Base-by-base conservation (phyloP, 2,113 vertebrate genomes). In the Spea multiplicata region DNA sequence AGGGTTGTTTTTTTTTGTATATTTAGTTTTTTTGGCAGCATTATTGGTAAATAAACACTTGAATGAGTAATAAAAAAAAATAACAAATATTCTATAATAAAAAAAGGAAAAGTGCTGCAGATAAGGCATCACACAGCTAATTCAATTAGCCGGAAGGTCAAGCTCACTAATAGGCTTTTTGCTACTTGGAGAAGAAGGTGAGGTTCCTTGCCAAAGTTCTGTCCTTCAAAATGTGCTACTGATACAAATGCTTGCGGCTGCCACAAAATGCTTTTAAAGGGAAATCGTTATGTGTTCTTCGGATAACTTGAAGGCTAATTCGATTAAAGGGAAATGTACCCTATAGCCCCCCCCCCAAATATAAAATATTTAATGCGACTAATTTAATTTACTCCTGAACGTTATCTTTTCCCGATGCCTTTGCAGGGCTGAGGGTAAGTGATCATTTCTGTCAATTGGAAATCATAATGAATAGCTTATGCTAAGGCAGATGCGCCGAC, bases 61-160 rank as follows among this genome's bases (percentile, higher is more conserved):
- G 44, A 77, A 59, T 72, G 1, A 1, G 67, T 9, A 7, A 45
- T 50, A 44, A 78, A 67, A 72, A 66, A 67, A 72, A 70, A 49
- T 73, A 14, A 6, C 53, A 0, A 10, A 6, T 1, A 74, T 76
- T 59, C 73, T 68, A 67, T 82, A 77, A 73, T 82, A 55, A 73
- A 68, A 73, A 68, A 62, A 44, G 30, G 9, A 59, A 64, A 74
- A 73, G n/a, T 4, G 6, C 45, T 67, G 8, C 17, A 59, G 3
- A 62, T 67, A 46, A 8, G 66, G 6, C 5, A 57, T 70, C 57
- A 68, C 80, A 5, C 83, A 53, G 66, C 68, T 67, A 66, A 73
- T 59, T 49, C 68, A 72, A 16, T 50, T 0, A 48, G 8, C 5
- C 6, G 16, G 76, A 66, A 53, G 48, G 14, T 64, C 6, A 0